Conservation (phyloP, 1,140 invertebrate species). For the Chionoecetes opilio region DNA sequence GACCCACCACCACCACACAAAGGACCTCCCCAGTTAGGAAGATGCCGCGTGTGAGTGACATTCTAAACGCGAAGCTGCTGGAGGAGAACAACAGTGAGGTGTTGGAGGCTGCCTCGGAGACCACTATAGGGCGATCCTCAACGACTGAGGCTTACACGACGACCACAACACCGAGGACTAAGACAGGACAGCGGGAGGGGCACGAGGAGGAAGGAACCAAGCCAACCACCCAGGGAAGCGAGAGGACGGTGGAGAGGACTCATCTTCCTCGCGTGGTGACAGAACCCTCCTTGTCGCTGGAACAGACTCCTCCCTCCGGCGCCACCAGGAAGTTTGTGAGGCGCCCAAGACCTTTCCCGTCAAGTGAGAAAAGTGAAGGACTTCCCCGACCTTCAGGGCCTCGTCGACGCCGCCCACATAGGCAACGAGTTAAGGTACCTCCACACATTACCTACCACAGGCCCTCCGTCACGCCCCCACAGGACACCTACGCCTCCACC, state of each 20-base stretch:
- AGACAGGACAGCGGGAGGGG: neutral
- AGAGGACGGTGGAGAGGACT: neutral
- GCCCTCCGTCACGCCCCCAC: conserved; percentile 33
- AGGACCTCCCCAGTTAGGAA: conserved; percentile 47
- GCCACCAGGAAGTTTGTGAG: neutral
- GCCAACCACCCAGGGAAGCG: neutral
- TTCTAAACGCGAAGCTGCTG: neutral
- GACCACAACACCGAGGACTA: neutral
- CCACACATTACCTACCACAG: conserved; percentile 59
- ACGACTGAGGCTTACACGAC: neutral
- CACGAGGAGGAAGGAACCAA: neutral
- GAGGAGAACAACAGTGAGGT: neutral
- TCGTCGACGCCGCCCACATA: conserved; percentile 41
- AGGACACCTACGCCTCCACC: conserved; percentile 44
- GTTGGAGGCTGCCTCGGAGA: neutral
- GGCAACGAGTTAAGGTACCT: conserved; percentile 23
- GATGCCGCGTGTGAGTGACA: conserved; percentile 68
- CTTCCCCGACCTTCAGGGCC: neutral
- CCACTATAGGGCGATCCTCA: neutral
- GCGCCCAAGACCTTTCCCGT: neutral
- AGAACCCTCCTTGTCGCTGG: neutral
- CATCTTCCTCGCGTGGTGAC: neutral
- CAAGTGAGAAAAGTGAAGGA: neutral
- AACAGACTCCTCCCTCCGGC: neutral
- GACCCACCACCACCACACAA: neutral